These are phyloP conservation scores for Anguilla anguilla DNA, from an alignment of 2,797 vertebrate genomes.

Conservation along the genomic window DNA sequence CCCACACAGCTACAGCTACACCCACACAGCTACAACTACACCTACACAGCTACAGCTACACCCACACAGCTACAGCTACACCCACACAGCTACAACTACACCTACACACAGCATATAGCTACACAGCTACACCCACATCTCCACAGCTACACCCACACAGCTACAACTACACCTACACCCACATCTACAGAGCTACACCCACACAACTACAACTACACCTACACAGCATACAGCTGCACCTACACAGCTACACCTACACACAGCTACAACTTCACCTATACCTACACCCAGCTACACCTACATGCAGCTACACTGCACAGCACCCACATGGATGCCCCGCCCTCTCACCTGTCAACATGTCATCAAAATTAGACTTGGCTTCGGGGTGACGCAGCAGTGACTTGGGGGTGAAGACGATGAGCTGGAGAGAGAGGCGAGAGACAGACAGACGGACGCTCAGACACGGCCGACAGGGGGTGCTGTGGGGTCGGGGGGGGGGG, in stretches of 20 bases:
- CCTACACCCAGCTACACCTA: too few species aligned
- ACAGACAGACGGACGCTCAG: background rate
- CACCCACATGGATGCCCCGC: background rate
- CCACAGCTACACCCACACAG: background rate
- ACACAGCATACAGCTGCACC: too few species aligned
- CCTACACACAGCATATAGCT: background rate
- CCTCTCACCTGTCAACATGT: slow-evolving; percentile 80
- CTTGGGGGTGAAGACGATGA: slow-evolving; percentile 88
- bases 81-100: too few species aligned
- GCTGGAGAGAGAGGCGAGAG: slow-evolving; percentile 52
- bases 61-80: background rate
- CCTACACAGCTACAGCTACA: background rate
- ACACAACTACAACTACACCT: too few species aligned
- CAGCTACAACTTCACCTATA: background rate
- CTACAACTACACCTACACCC: background rate
- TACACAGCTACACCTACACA: slow-evolving; percentile 12
- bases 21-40: background rate
- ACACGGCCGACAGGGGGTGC: background rate
- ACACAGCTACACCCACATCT: background rate
- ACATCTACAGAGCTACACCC: too few species aligned
- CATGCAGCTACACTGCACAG: too few species aligned
- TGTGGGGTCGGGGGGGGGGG: background rate
- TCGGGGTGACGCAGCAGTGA: slow-evolving; percentile 85
- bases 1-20: background rate
- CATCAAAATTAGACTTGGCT: slow-evolving; percentile 83